These are phyloP conservation scores for Empis stercorea DNA, from an alignment of 2,888 invertebrate species.

Conservation along the genomic window DNA sequence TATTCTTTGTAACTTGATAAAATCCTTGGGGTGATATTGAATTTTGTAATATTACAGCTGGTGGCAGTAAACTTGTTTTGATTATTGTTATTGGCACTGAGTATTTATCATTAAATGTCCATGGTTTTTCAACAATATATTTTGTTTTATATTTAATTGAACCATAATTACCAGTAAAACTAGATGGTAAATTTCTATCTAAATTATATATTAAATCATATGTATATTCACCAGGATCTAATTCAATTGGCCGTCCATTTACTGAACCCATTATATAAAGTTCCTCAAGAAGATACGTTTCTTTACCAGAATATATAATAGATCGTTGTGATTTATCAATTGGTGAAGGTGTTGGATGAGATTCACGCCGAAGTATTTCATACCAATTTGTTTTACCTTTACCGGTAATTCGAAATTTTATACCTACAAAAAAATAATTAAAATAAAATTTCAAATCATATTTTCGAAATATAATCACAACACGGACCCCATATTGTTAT, in stretches of 20 bases:
- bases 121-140: slow-evolving; percentile 31
- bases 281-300: slow-evolving; percentile 29
- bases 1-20: slow-evolving; percentile 11
- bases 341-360: slow-evolving; percentile 9
- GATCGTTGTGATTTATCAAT: slow-evolving; percentile 28
- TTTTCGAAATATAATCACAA: too few species aligned
- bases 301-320: slow-evolving; percentile 31
- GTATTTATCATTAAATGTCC: slow-evolving; percentile 34
- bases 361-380: slow-evolving; percentile 30
- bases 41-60: slow-evolving; percentile 18
- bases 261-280: slow-evolving; percentile 29
- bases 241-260: slow-evolving; percentile 22
- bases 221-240: slow-evolving; percentile 28
- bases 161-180: slow-evolving; percentile 30
- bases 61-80: slow-evolving; percentile 25
- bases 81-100: slow-evolving; percentile 29
- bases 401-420: slow-evolving; percentile 32
- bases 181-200: slow-evolving; percentile 28
- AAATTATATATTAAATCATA: slow-evolving; percentile 28
- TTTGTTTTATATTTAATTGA: slow-evolving; percentile 35
- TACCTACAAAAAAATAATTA: slow-evolving; percentile 20
- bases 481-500: too few species aligned
- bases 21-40: slow-evolving; percentile 19
- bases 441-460: too few species aligned
- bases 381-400: slow-evolving; percentile 36